Conservation (phyloP, 1,140 invertebrate species). For the Muscidifurax raptorellus region DNA sequence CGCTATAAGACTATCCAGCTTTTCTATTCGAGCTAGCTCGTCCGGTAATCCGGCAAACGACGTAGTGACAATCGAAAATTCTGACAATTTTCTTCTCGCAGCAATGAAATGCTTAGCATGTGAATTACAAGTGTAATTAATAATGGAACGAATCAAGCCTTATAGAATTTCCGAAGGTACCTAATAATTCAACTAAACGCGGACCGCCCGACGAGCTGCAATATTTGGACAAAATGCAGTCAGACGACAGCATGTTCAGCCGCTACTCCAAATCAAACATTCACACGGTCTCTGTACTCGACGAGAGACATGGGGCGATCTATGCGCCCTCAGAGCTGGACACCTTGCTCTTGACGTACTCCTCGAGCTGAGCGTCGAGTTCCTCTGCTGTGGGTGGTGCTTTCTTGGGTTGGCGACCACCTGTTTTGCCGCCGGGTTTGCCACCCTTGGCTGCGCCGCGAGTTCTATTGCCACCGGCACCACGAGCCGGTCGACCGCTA, state of each 20-base stretch:
- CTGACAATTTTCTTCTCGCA: background rate
- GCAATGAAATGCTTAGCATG: background rate
- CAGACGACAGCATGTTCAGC: background rate
- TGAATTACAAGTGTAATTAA: background rate
- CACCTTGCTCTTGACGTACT: slow-evolving; percentile 84
- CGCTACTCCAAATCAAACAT: background rate
- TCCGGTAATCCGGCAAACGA: background rate
- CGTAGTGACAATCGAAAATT: too few species aligned
- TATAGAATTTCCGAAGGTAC: background rate
- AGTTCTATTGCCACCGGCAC: slow-evolving; percentile 8
- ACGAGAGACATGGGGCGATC: background rate
- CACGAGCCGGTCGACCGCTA: slow-evolving; percentile 8
- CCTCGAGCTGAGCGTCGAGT: slow-evolving; percentile 95
- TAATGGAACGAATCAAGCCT: background rate
- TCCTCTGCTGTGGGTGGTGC: slow-evolving; percentile 90
- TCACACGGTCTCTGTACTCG: background rate
- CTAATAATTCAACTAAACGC: background rate
- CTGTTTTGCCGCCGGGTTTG: background rate
- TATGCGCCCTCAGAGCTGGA: slow-evolving; percentile 46
- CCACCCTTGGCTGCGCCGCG: background rate
- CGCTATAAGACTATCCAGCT: background rate
- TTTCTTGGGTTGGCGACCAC: slow-evolving; percentile 51
- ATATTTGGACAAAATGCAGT: background rate
- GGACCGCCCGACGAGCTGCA: background rate
- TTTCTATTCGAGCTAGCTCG: background rate